Conservation (phyloP, 2,888 invertebrate species). For the Drosophila mercatorum region DNA sequence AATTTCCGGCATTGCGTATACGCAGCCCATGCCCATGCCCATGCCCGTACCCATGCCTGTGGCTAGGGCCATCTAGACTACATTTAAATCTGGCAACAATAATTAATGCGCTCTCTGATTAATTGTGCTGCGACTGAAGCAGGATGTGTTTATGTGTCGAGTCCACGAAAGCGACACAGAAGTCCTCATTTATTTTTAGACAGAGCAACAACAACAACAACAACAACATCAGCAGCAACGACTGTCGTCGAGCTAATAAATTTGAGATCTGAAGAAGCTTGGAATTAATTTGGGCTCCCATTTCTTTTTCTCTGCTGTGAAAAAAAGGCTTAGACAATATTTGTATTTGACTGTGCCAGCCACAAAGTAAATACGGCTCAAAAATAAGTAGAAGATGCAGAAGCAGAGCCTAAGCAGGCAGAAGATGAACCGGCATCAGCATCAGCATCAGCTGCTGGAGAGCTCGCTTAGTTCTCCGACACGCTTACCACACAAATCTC, state of each 20-base stretch:
- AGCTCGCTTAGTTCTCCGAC: conserved; percentile 30
- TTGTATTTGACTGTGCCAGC: conserved; percentile 34
- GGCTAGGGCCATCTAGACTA: neutral
- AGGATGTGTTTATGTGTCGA: conserved; percentile 54
- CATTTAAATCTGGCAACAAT: conserved; percentile 29
- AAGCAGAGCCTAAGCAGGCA: neutral
- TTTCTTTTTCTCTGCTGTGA: conserved; percentile 19
- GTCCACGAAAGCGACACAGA: conserved; percentile 4
- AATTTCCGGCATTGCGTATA: conserved; percentile 73
- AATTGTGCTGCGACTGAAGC: conserved; percentile 29
- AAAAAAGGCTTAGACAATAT: conserved; percentile 44
- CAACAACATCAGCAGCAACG: neutral
- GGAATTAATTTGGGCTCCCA: conserved; percentile 48
- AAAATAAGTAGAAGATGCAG: conserved; percentile 12
- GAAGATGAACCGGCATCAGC: neutral
- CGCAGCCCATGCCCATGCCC: conserved; percentile 11
- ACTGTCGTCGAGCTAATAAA: conserved; percentile 65
- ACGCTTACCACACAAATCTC: conserved; percentile 64
- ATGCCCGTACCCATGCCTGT: too few species aligned
- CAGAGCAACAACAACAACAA: conserved; percentile 20
- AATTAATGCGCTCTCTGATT: conserved; percentile 62
- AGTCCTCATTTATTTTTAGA: conserved; percentile 53
- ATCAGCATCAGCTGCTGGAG: conserved; percentile 37
- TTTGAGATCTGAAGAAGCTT: conserved; percentile 11
- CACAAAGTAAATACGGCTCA: conserved; percentile 60